Percentiles rank a stretch among this genome's conserved stretches.
Evolutionary conservation across 2,888 invertebrate genomes (phyloP).

Genomic region (Panopea generosa): DNA sequence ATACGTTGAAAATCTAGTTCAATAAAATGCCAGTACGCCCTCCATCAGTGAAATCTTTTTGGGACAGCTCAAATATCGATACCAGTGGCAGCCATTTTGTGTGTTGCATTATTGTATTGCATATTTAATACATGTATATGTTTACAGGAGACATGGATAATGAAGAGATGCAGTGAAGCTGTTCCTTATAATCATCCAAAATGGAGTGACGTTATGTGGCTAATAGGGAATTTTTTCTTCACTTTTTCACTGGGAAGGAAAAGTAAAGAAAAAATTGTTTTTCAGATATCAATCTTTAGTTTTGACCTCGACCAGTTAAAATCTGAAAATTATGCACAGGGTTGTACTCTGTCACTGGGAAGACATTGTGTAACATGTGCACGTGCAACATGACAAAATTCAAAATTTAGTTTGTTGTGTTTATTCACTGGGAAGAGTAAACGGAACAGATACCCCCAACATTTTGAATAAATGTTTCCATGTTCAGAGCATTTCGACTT

Average conservation of each 20-base stretch:
- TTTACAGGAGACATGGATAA: slow-evolving; percentile 46
- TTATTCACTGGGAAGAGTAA: slow-evolving; percentile 67
- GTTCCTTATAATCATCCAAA: slow-evolving; percentile 38
- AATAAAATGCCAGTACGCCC: slow-evolving; percentile 69
- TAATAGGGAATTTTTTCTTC: slow-evolving; percentile 52
- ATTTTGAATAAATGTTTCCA: slow-evolving; percentile 21
- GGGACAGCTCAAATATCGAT: slow-evolving; percentile 63
- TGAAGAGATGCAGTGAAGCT: slow-evolving; percentile 37
- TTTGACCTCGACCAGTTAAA: slow-evolving; percentile 52
- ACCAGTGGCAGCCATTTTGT: slow-evolving; percentile 36
- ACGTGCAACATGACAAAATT: slow-evolving; percentile 16
- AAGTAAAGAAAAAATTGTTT: slow-evolving; percentile 54
- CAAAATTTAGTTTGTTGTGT: slow-evolving; percentile 55
- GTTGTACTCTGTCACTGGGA: slow-evolving; percentile 64
- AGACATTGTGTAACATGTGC: slow-evolving; percentile 52
- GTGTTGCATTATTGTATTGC: slow-evolving; percentile 34
- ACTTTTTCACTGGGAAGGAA: slow-evolving; percentile 66
- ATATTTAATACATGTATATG: slow-evolving; percentile 28
- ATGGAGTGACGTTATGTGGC: slow-evolving; percentile 66
- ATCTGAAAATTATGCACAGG: slow-evolving; percentile 32
- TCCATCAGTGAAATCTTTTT: slow-evolving; percentile 64
- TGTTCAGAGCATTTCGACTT: slow-evolving; percentile 45
- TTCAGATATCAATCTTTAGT: slow-evolving; percentile 38
- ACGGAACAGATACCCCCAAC: slow-evolving; percentile 51
- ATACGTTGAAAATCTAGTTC: not conserved